phyloP scores from a whole-genome alignment of 2,113 vertebrate genomes.

The Pandion haliaetus region DNA sequence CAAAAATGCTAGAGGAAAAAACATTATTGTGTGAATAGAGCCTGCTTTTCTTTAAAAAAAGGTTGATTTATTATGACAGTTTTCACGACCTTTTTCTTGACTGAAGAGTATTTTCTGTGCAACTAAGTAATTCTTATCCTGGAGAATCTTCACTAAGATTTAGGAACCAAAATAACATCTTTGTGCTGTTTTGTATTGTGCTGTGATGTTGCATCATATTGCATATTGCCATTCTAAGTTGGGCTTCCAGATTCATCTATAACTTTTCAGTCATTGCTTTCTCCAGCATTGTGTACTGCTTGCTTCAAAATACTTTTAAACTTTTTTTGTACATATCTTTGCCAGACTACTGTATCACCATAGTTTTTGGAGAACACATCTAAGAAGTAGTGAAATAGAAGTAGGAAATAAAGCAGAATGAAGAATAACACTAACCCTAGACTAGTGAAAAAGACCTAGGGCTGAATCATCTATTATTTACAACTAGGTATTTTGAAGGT shows the following conservation, averaged over 20 bases:
- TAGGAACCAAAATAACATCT: not conserved
- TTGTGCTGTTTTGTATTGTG: not conserved
- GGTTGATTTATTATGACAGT: not conserved
- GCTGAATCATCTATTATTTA: not conserved
- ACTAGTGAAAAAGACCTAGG: not conserved
- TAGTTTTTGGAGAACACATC: not conserved
- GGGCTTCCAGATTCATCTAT: not conserved
- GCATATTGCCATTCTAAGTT: not conserved
- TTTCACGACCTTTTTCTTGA: not conserved
- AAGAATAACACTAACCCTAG: not conserved
- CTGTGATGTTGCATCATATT: not conserved
- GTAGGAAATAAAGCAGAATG: not conserved
- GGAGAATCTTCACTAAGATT: not conserved
- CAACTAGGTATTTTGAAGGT: not conserved
- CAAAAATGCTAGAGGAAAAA: not conserved
- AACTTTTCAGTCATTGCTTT: not conserved
- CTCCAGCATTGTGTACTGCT: not conserved
- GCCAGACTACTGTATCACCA: not conserved
- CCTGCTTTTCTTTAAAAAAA: not conserved
- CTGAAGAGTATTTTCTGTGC: not conserved
- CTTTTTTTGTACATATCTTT: not conserved
- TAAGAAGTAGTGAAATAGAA: not conserved
- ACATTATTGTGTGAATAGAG: not conserved
- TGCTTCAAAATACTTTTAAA: not conserved
- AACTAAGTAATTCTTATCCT: not conserved